phyloP scores from a whole-genome alignment of 2,113 vertebrate species.

The Nothobranchius furzeri region DNA sequence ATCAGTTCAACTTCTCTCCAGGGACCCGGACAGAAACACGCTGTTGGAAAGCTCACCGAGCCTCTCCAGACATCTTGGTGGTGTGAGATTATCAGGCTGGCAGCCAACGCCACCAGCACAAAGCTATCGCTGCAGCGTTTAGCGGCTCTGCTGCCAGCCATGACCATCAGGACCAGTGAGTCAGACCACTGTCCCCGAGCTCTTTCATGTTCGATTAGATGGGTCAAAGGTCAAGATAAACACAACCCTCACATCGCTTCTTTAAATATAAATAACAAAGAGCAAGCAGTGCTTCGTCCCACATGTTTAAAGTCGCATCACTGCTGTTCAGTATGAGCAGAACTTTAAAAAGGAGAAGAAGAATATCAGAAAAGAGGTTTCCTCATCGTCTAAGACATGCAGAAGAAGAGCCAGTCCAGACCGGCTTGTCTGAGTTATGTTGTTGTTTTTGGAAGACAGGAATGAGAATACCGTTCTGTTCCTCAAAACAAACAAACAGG shows the following conservation, averaged over 20 bases:
- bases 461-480: constrained; percentile 14
- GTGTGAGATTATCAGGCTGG: constrained; percentile 57
- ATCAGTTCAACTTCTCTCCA: constrained; percentile 58
- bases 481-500: constrained; percentile 41
- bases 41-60: constrained; percentile 46
- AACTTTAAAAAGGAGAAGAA: constrained; percentile 5
- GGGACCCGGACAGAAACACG: constrained; percentile 33
- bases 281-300: neutral
- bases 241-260: neutral
- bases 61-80: constrained; percentile 65
- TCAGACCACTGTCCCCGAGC: constrained; percentile 14
- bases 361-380: constrained; percentile 32
- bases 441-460: constrained; percentile 61
- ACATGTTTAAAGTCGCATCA: constrained; percentile 4
- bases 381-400: constrained; percentile 56
- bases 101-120: constrained; percentile 44
- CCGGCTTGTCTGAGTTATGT: constrained; percentile 35
- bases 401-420: constrained; percentile 13
- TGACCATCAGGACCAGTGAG: constrained; percentile 18
- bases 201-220: constrained; percentile 37
- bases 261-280: neutral
- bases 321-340: constrained; percentile 29
- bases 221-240: constrained; percentile 13
- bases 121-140: constrained; percentile 36
- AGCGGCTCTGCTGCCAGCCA: constrained; percentile 30